Percentiles rank a stretch among this genome's conserved stretches.
These are phyloP conservation scores for Thinocorus orbignyianus DNA, from an alignment of 2,113 vertebrate species.

Conservation along the genomic window DNA sequence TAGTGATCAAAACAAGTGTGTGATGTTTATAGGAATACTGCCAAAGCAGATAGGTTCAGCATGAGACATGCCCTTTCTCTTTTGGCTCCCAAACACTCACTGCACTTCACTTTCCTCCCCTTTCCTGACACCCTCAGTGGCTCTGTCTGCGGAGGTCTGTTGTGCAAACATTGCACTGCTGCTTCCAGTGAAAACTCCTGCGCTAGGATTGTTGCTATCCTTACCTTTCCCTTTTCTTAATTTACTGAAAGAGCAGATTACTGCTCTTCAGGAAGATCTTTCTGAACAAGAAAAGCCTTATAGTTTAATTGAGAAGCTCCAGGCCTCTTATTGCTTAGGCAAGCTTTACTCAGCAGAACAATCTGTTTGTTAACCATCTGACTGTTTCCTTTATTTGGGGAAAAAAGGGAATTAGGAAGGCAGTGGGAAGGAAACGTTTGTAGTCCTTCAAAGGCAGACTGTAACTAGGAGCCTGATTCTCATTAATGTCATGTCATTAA, in stretches of 20 bases:
- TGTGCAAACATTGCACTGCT: not conserved
- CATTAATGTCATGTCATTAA: not conserved
- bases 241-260: not conserved
- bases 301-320: not conserved
- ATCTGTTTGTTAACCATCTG: not conserved
- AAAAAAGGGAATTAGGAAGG: not conserved
- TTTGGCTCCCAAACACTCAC: not conserved
- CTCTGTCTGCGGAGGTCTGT: not conserved
- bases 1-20: slow-evolving; percentile 5
- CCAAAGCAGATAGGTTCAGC: slow-evolving; percentile 19
- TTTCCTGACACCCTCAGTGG: not conserved
- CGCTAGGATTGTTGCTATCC: rapidly evolving
- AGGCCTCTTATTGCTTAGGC: not conserved
- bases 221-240: not conserved
- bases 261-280: not conserved
- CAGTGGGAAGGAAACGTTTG: not conserved
- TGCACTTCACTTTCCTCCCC: not conserved
- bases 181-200: slow-evolving; percentile 12
- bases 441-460: slow-evolving; percentile 20
- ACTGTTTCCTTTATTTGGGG: slow-evolving; percentile 3
- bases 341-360: not conserved
- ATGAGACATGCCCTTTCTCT: slow-evolving; percentile 2
- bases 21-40: slow-evolving; percentile 20
- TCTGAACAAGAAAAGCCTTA: not conserved
- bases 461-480: not conserved